These are phyloP conservation scores for Hippolais icterina DNA, from an alignment of 2,113 vertebrate genomes.

Conservation along the genomic window DNA sequence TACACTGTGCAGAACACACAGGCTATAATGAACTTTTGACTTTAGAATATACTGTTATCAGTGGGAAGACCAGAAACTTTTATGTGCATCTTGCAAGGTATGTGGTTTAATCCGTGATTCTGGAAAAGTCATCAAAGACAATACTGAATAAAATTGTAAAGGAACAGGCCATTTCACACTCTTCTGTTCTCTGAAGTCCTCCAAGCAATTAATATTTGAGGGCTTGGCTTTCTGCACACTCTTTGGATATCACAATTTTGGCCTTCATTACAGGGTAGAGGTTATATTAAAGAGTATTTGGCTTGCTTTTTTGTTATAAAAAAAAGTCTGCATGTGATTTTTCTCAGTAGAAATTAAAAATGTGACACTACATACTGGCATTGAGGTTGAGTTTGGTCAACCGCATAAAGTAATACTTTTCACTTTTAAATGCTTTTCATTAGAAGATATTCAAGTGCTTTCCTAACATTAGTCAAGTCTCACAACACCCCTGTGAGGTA, in stretches of 20 bases:
- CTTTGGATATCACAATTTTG: constrained; percentile 13
- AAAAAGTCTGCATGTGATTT: background rate
- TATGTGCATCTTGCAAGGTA: background rate
- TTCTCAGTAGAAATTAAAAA: constrained; percentile 13
- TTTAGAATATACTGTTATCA: background rate
- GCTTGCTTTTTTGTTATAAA: background rate
- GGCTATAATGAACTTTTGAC: background rate
- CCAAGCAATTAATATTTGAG: background rate
- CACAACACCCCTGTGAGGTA: constrained; percentile 62
- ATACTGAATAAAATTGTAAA: background rate
- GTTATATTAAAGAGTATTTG: constrained; percentile 2
- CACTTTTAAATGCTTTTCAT: constrained; percentile 9
- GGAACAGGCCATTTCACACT: background rate
- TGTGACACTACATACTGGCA: background rate
- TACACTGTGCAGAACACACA: background rate
- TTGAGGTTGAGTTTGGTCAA: constrained; percentile 26
- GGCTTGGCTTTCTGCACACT: background rate
- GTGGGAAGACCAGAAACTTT: background rate
- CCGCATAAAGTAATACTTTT: background rate
- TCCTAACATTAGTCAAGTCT: constrained; percentile 43
- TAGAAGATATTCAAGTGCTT: constrained; percentile 31
- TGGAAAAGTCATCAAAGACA: background rate
- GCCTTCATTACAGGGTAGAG: background rate
- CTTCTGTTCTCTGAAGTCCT: background rate
- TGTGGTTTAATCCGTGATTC: background rate